Evolutionary conservation across 2,888 invertebrate genomes (phyloP), one percentile per base, ranked within the genome.

Genomic region (Scaptomyza reducta): DNA sequence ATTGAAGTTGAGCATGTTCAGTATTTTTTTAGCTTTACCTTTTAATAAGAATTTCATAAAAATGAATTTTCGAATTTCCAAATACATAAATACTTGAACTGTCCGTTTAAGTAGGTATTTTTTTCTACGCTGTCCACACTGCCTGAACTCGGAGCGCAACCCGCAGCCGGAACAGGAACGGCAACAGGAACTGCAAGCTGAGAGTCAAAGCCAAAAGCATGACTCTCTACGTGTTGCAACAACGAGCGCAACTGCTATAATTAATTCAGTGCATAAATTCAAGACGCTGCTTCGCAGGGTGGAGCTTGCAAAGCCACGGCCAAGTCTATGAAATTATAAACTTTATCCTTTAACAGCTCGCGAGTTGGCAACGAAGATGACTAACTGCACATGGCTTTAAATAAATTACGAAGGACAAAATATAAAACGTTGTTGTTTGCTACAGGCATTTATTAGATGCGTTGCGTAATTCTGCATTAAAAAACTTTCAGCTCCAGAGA

Each of bases 191-290:
- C 16, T 13, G 50, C 29, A 54, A 49, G 47, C 38, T 29, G 56
- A 53, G 29, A 69, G 55, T 46, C 51, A 73, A 73, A 60, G 66
- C 61, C 68, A 67, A 38, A 63, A 66, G 25, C 55, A 56, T 44
- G 56, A 22, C 18, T 16, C n/a, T n/a, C 31, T n/a, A 49, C 53
- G 50, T 51, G 42, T 54, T 29, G 46, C 49, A 27, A 64, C 38
- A 29, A 47, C 56, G 35, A 66, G n/a, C 84, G 88, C 87, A 78
- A 86, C 88, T 80, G 84, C 85, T n/a, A 88, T 85, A 85, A 85
- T 85, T 88, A 88, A 85, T 88, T 85, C 88, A 75, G 87, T 72
- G 84, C 87, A 86, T 83, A 86, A 85, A 86, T 85, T 88, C 70
- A 88, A 85, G 86, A 79, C 79, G 87, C 62, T 63, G 79, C 57